A percentile compares a stretch with the other conserved stretches of the same genome.
Evolutionary conservation across 2,888 invertebrate species (phyloP).

Genomic region (Eristalis tenax): DNA sequence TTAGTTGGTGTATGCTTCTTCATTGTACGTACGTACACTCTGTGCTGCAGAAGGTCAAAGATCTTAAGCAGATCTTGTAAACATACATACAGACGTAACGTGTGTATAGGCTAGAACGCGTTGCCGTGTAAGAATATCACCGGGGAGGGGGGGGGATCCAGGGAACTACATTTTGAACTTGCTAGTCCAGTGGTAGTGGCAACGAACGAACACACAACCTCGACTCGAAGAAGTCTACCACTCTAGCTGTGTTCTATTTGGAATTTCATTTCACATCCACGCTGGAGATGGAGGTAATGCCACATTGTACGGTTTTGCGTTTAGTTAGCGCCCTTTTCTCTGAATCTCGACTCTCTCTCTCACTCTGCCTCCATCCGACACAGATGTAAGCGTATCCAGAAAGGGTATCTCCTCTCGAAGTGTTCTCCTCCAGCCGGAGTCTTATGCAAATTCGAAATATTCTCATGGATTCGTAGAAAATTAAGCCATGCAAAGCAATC

Average conservation of each 20-base stretch:
- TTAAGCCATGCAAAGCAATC: not conserved
- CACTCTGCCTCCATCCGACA: not conserved
- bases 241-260: slow-evolving; percentile 37
- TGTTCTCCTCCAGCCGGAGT: not conserved
- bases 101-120: slow-evolving; percentile 52
- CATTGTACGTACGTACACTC: slow-evolving; percentile 45
- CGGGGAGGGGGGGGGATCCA: slow-evolving; percentile 4
- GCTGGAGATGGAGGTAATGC: slow-evolving; percentile 23
- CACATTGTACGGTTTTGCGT: slow-evolving; percentile 32
- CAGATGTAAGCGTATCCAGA: not conserved
- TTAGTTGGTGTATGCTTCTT: slow-evolving; percentile 50
- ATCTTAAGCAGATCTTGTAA: slow-evolving; percentile 75
- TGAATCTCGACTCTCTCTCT: not conserved
- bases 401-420: not conserved
- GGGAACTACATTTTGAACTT: slow-evolving; percentile 22
- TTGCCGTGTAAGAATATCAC: slow-evolving; percentile 29
- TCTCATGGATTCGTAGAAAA: not conserved
- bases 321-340: slow-evolving; percentile 24
- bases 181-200: slow-evolving; percentile 53
- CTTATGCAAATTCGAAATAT: not conserved
- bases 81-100: slow-evolving; percentile 49
- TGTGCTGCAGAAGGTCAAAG: slow-evolving; percentile 77
- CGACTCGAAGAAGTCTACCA: slow-evolving; percentile 35
- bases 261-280: slow-evolving; percentile 26
- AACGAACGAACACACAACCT: slow-evolving; percentile 19